Percentiles rank a stretch among this genome's conserved stretches.
phyloP scores from a whole-genome alignment of 2,888 invertebrate genomes.

The Metalampra italica region DNA sequence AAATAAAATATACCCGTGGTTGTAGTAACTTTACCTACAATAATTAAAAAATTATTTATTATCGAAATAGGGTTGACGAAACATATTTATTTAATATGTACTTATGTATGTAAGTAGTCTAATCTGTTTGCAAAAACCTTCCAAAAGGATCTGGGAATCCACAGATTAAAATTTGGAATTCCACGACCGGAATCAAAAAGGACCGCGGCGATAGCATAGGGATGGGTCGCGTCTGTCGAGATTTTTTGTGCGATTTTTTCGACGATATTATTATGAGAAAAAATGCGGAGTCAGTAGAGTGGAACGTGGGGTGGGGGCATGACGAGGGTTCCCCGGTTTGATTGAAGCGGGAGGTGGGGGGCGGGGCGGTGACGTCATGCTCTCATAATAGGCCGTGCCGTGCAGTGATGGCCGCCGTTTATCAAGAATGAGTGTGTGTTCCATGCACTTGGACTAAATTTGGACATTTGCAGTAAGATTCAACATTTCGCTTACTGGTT shows the following conservation, averaged over 20 bases:
- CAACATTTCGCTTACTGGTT: constrained; percentile 13
- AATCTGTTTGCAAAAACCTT: no score
- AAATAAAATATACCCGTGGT: no score
- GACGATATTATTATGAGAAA: constrained; percentile 76
- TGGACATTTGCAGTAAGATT: constrained; percentile 21
- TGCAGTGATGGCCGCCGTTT: constrained; percentile 77
- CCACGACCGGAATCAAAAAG: constrained; percentile 35
- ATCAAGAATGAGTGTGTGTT: constrained; percentile 64
- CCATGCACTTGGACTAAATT: constrained; percentile 62
- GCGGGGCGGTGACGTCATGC: constrained; percentile 78
- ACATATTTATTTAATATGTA: no score
- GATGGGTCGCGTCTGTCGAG: constrained; percentile 68
- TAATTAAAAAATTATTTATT: no score
- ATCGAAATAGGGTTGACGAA: no score
- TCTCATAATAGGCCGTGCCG: constrained; percentile 76
- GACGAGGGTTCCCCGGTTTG: constrained; percentile 77
- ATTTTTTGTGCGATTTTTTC: constrained; percentile 77
- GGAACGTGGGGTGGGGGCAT: constrained; percentile 75
- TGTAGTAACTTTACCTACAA: no score
- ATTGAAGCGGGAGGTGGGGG: constrained; percentile 74
- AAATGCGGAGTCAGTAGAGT: constrained; percentile 77
- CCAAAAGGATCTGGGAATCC: no score
- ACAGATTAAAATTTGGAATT: neutral
- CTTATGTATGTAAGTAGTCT: no score
- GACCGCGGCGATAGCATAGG: constrained; percentile 44